Base-by-base conservation (phyloP, 1,140 invertebrate species). In the Scaptomyza graminum region DNA sequence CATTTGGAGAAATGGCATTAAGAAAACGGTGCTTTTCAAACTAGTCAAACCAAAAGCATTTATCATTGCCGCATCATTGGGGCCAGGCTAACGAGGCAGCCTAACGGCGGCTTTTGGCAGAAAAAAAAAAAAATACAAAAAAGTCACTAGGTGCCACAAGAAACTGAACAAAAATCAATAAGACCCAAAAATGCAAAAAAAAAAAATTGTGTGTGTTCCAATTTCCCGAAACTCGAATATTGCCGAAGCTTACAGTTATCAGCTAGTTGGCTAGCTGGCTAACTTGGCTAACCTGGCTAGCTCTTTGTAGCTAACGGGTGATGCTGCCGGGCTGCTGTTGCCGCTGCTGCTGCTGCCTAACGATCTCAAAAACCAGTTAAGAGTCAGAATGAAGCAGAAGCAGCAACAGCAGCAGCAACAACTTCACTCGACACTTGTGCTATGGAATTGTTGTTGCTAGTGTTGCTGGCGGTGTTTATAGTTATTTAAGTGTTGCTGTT, bases 311-410 rank as follows among this genome's bases (percentile, higher is more conserved):
- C 61, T 70, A 70, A 70, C 67, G 67, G 67, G 44, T 55, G 61
- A 51, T 70, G 60, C 51, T 70, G 67, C 47, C 39, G 59, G n/a
- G 28, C 8, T 57, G 39, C 15, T 34, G 25, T 15, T 51, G 9
- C 9, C 41, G 46, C 28, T 46, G 37, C 12, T 59, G 52, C 37
- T 41, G 54, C 67, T 63, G 74, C 74, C 69, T 73, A 73, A 67
- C 74, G 74, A 76, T 69, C 74, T 76, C 74, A 73, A 76, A 75
- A 76, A 76, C 74, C 62, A 76, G 74, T 76, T 62, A 28, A 67
- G 55, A 59, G 63, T 44, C 62, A 71, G 62, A 71, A 71, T 52
- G 16, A 50, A 34, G 55, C 41, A 39, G 51, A 43, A 46, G 51
- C 62, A 47, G 13, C 37, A 34, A 8, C 51, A 46, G 51, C 62